phyloP scores from a whole-genome alignment of 2,888 invertebrate species.

The Sinodicranocentrus sp. region DNA sequence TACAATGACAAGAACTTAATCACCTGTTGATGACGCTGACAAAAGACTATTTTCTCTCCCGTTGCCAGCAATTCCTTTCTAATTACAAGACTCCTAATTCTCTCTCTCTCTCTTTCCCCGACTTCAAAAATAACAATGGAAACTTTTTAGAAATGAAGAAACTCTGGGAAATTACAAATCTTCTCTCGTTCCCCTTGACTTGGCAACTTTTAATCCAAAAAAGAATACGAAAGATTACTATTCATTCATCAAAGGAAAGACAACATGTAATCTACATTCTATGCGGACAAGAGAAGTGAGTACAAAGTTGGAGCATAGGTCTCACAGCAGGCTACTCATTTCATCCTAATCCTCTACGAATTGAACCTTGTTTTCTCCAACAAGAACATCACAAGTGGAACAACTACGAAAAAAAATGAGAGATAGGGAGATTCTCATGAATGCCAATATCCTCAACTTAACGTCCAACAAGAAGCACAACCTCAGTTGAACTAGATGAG shows the following conservation, averaged over 20 bases:
- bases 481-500: not conserved
- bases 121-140: conserved; percentile 21
- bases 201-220: conserved; percentile 49
- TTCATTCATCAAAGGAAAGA: conserved; percentile 37
- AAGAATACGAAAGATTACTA: conserved; percentile 40
- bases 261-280: conserved; percentile 2
- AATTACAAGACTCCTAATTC: conserved; percentile 31
- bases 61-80: conserved; percentile 33
- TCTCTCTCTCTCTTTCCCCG: too few relatives aligned
- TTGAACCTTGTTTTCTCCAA: conserved; percentile 2
- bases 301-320: too few relatives aligned
- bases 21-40: conserved; percentile 44
- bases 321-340: conserved; percentile 38
- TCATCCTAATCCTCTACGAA: conserved; percentile 39
- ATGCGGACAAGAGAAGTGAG: not conserved
- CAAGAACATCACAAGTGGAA: not conserved
- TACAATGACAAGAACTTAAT: too few relatives aligned
- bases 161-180: conserved; percentile 6
- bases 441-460: conserved; percentile 38
- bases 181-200: conserved; percentile 13
- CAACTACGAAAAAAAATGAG: too few relatives aligned
- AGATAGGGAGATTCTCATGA: conserved; percentile 29
- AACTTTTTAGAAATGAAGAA: conserved; percentile 4
- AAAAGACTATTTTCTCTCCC: too few relatives aligned
- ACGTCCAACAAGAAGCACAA: not conserved